Base-by-base conservation (phyloP, 2,797 vertebrate species). In the Peromyscus eremicus region DNA sequence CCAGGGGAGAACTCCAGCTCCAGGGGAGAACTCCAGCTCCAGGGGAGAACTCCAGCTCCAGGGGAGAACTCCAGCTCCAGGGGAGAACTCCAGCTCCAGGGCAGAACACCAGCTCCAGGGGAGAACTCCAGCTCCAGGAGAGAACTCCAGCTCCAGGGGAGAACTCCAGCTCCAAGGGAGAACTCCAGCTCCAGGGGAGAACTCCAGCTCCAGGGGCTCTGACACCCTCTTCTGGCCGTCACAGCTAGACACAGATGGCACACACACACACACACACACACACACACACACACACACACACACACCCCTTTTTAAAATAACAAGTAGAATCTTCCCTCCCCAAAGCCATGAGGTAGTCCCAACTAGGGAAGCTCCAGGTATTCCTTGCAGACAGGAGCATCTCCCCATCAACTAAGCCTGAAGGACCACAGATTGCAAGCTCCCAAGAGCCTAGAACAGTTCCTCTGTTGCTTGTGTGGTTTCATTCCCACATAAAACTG, bases 401-500 rank as follows among this genome's bases (percentile, higher is more conserved):
- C 37, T 93, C 34, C 68, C 19, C 32, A 43, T 37, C 34, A 43
- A 21, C 49, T 49, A 27, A 23, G 8, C 32, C 62, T 52, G 68
- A 2, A 70, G 34, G 13, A 40, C 2, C 3, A 1, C 32, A 40
- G 64, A 95, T 3, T 60, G 32, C 49, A 77, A 43, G 23, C 68
- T 79, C 62, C 73, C 43, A 89, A 85, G 70, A 14, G 23, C 34
- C 64, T 46, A 71, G 82, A 89, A 71, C 64, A 57, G 25, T 46
- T 85, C 16, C 64, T 37, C 12, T 68, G 85, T 80, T 79, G 79
- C 52, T 34, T 79, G 27, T 66, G 92, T 70, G 21, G 91, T 81
- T 94, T 82, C 64, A 12, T 96, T 94, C 88, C 91, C 76, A 82
- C 27, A 86, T 87, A 76, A 75, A 94, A 92, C 75, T 46, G 49